Conservation (phyloP, 2,113 vertebrate genomes). For the Pterocles gutturalis region DNA sequence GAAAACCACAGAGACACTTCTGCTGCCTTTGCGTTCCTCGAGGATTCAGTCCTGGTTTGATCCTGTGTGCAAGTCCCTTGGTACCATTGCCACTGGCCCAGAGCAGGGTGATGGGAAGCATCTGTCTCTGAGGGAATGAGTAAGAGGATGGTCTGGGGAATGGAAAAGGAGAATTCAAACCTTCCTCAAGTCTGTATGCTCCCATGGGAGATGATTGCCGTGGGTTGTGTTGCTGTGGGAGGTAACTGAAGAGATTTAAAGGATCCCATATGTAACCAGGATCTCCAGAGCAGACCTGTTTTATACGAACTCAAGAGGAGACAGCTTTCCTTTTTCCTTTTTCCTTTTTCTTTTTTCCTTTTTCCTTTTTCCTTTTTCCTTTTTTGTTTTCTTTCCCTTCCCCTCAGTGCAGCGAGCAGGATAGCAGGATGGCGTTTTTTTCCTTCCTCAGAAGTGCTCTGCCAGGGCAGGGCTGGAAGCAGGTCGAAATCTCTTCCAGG, state of each 20-base stretch:
- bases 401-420: not conserved
- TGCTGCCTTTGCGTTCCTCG: not conserved
- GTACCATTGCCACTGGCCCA: not conserved
- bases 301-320: not conserved
- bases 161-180: not conserved
- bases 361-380: not conserved
- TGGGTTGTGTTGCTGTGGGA: not conserved
- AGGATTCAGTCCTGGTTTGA: not conserved
- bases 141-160: not conserved
- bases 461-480: not conserved
- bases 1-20: not conserved
- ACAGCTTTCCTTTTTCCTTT: not conserved
- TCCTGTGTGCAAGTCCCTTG: not conserved
- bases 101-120: not conserved
- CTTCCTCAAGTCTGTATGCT: fast-evolving
- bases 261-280: not conserved
- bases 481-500: not conserved
- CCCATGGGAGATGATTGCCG: not conserved
- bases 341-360: not conserved
- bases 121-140: not conserved
- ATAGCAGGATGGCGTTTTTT: not conserved
- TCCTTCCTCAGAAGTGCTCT: not conserved
- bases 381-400: not conserved
- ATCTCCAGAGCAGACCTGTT: not conserved
- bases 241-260: not conserved